Base-by-base conservation (phyloP, 2,113 vertebrate species). In the Sapayoa aenigma region DNA sequence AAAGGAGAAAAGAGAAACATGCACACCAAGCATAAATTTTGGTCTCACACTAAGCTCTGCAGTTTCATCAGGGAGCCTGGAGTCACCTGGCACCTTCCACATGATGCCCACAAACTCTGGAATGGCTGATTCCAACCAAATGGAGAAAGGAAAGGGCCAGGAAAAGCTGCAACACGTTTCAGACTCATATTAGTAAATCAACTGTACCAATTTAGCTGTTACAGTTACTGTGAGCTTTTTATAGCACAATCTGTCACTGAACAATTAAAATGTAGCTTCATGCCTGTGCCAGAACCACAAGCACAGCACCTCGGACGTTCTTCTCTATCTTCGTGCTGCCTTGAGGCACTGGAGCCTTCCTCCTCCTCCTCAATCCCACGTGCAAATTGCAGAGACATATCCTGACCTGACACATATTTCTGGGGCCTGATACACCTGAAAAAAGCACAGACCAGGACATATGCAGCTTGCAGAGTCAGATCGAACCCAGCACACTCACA, bases 121-220 rank as follows among this genome's bases (percentile, higher is more conserved):
- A 89, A 56, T 3, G 18, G 63, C 27, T 42, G 21, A 66, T 56
- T 23, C 67, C 75, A 58, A 39, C 14, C 7, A 35, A 17, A 53
- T 1, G 0, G 0, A 42, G 46, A 62, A 74, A 66, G 46, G 23
- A 85, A 78, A 3, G 33, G 49, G 28, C 55, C 86, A 92, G 73
- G 52, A 90, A 94, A 90, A 89, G n/a, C 73, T 52, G 25, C n/a
- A 65, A 33, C 44, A 24, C 18, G 30, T 89, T 92, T 82, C 89
- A 87, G 15, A 68, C 35, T 74, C 76, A 81, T 52, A 87, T 81
- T 71, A 86, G 56, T 72, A 92, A 55, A 81, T 63, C 42, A 59
- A 3, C 59, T 67, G 47, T 28, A 89, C 65, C 65, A 75, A 65
- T 0, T 14, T 23, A 44, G 67, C 35, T 83, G 66, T 66, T 81